These are phyloP conservation scores for Sitophilus oryzae DNA, from an alignment of 1,140 invertebrate species.

Conservation along the genomic window DNA sequence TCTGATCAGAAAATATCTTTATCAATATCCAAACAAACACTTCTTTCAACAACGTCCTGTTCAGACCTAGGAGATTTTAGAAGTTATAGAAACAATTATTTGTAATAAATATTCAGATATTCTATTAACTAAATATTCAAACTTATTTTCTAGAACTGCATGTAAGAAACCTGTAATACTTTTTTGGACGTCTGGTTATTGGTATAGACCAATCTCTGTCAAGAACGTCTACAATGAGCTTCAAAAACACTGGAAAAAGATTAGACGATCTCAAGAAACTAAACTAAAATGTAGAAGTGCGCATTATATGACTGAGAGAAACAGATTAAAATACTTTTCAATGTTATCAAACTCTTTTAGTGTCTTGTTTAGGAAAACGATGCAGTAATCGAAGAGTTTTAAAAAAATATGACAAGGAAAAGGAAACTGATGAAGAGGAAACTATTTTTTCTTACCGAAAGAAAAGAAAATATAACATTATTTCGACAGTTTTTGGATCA, in stretches of 20 bases:
- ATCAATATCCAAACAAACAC: constrained; percentile 44
- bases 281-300: constrained; percentile 22
- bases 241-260: constrained; percentile 42
- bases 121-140: background rate
- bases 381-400: constrained; percentile 15
- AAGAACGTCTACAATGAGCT: constrained; percentile 46
- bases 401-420: constrained; percentile 8
- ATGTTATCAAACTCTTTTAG: constrained; percentile 9
- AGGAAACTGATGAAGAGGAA: constrained; percentile 12
- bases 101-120: constrained; percentile 4
- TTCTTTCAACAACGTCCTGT: constrained; percentile 45
- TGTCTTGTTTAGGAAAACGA: constrained; percentile 15
- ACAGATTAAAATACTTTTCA: background rate
- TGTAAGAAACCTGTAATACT: constrained; percentile 40
- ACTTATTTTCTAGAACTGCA: constrained; percentile 26
- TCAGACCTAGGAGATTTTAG: constrained; percentile 6
- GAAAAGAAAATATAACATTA: constrained; percentile 18
- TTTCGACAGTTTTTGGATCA: constrained; percentile 14
- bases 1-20: constrained; percentile 41
- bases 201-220: constrained; percentile 48
- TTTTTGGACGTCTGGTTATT: constrained; percentile 55
- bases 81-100: constrained; percentile 7
- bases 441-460: background rate
- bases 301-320: background rate
- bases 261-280: constrained; percentile 22